These are phyloP conservation scores for Diaphora mendica DNA, from an alignment of 2,888 invertebrate genomes.

Conservation along the genomic window DNA sequence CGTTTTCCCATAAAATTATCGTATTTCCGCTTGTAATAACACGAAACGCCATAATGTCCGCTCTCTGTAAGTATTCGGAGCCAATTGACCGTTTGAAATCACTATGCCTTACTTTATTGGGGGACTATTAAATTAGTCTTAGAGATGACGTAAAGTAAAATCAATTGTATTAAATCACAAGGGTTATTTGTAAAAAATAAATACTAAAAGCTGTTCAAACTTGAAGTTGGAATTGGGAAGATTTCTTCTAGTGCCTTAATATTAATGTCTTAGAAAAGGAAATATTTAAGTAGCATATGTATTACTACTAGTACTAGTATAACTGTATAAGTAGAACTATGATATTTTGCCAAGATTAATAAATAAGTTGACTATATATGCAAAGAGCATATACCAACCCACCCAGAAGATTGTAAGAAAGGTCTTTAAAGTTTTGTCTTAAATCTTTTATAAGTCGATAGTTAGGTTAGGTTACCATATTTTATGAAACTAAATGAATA, in stretches of 20 bases:
- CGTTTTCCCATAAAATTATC: constrained; percentile 40
- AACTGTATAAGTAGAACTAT: too few relatives aligned
- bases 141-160: background rate
- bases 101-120: constrained; percentile 66
- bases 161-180: background rate
- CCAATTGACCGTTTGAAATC: constrained; percentile 71
- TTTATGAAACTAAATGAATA: background rate
- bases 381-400: background rate
- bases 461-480: too few relatives aligned
- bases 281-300: background rate
- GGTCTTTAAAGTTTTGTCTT: background rate
- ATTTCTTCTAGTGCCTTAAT: background rate
- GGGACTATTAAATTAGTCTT: constrained; percentile 23
- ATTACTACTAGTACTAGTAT: too few relatives aligned
- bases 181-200: background rate
- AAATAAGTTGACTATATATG: background rate
- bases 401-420: background rate
- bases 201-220: background rate
- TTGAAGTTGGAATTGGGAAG: background rate
- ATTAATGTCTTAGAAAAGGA: background rate
- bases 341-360: background rate
- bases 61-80: constrained; percentile 56
- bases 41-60: constrained; percentile 67
- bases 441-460: background rate
- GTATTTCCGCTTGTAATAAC: constrained; percentile 74